Base-by-base conservation (phyloP, 2,888 invertebrate species). In the Pachycephus smyrnensis region DNA sequence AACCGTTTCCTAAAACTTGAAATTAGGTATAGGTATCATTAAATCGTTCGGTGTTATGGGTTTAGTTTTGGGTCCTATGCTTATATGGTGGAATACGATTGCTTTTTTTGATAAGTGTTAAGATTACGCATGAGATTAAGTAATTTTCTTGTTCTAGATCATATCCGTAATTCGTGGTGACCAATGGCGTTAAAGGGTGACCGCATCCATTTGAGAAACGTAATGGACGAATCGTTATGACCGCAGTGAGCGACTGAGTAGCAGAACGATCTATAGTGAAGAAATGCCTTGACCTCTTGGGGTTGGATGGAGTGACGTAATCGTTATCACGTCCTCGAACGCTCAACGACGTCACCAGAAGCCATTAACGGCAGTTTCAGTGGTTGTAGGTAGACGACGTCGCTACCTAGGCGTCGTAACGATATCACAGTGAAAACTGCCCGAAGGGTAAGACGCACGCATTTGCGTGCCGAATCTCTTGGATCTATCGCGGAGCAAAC, bases 401-500 rank as follows among this genome's bases (percentile, higher is more conserved):
- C 23, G 55, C 23, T 3, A 55, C 55, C 2, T 55, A 23, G 6
- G 23, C 9, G 55, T 55, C 55, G 55, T 55, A 55, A 55, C 23
- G 55, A 55, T 55, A 55, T 23, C 9, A 6, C 55, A 80, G 80
- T 84, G 80, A 80, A 85, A 86, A 83, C 79, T 81, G 76, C 83
- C 84, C 80, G 82, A 84, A 85, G 82, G 82, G 82, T 73, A 77
- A 79, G 76, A 77, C 78, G 71, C 55, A 55, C 80, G 76, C 73
- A 80, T 74, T 74, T 82, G 88, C 88, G 88, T 87, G 88, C 78
- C 77, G 76, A 71, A 80, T 82, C 84, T 80, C 75, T 79, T 82
- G 78, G 73, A 75, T 82, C 81, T 84, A 85, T 87, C 84, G 81
- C 81, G 69, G 55, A 35, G 69, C 73, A 78, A 68, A 30, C 73